Conservation (phyloP, 2,888 invertebrate species). For the Lymantria dispar region DNA sequence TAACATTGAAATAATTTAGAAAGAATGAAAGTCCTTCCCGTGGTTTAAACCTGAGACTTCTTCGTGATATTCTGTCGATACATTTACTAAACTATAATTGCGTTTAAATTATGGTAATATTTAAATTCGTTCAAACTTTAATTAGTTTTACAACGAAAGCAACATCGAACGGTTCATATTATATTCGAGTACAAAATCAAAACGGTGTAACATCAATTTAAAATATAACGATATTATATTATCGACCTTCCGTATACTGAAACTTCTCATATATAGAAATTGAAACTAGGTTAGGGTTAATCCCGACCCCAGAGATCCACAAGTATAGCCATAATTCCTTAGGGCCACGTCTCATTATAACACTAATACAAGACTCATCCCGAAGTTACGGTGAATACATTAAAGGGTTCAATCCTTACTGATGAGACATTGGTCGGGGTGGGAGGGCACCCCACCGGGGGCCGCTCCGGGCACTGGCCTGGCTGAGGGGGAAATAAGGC, state of each 20-base stretch:
- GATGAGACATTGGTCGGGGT: constrained; percentile 79
- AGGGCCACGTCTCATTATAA: constrained; percentile 82
- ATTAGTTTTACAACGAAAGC: too few species aligned
- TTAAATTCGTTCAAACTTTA: too few species aligned
- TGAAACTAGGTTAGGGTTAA: constrained; percentile 76
- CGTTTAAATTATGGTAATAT: too few species aligned
- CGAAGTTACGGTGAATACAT: constrained; percentile 82
- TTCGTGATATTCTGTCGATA: too few species aligned
- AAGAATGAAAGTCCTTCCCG: too few species aligned
- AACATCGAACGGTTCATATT: too few species aligned
- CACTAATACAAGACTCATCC: constrained; percentile 83
- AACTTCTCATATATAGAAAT: constrained; percentile 70
- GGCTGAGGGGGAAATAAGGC: constrained; percentile 71
- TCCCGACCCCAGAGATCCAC: constrained; percentile 65
- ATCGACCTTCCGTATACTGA: constrained; percentile 51
- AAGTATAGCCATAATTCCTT: constrained; percentile 80
- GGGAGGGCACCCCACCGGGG: constrained; percentile 58
- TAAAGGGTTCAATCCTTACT: constrained; percentile 82
- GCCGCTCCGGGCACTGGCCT: constrained; percentile 67
- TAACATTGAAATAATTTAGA: too few species aligned
- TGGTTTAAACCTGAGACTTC: too few species aligned
- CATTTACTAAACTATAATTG: too few species aligned
- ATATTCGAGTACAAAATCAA: constrained; percentile 17
- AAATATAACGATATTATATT: constrained; percentile 46
- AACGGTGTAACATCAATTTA: constrained; percentile 27